A percentile compares a stretch with the other conserved stretches of the same genome.
Evolutionary conservation across 2,888 invertebrate genomes (phyloP).

Genomic region (Psylliodes chrysocephalus): DNA sequence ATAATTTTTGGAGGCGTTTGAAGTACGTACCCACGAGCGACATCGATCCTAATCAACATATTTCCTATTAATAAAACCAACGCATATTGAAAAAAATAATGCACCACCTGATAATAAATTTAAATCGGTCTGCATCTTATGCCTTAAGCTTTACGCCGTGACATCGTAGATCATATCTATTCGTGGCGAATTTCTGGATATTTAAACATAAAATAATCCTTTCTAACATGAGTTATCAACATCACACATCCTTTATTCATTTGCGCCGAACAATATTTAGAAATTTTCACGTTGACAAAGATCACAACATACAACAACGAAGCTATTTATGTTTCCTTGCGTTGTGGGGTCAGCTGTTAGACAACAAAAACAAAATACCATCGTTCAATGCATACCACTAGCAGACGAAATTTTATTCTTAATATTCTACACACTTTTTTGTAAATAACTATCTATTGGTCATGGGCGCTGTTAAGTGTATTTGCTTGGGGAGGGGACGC

Average conservation of each 20-base stretch:
- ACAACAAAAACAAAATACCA: background rate
- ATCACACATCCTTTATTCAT: background rate
- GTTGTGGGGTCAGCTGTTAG: background rate
- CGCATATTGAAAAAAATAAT: background rate
- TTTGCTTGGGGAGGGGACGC: too few species aligned
- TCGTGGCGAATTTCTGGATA: background rate
- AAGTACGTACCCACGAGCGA: background rate
- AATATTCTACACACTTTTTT: too few species aligned
- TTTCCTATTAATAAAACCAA: background rate
- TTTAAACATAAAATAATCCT: background rate
- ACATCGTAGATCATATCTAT: background rate
- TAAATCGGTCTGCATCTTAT: background rate
- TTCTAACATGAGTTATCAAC: background rate
- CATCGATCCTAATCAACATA: background rate
- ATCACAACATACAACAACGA: background rate
- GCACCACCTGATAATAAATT: background rate
- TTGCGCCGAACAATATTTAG: background rate
- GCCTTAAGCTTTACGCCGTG: too few species aligned
- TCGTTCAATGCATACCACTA: background rate
- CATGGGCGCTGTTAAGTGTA: too few species aligned
- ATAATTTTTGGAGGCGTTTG: background rate
- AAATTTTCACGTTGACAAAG: background rate
- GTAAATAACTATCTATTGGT: too few species aligned
- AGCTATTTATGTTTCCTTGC: constrained; percentile 4
- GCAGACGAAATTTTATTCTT: background rate